Percentiles rank a stretch among this genome's conserved stretches.
Evolutionary conservation across 2,888 invertebrate species (phyloP).

Genomic region (Campoletis raptor): DNA sequence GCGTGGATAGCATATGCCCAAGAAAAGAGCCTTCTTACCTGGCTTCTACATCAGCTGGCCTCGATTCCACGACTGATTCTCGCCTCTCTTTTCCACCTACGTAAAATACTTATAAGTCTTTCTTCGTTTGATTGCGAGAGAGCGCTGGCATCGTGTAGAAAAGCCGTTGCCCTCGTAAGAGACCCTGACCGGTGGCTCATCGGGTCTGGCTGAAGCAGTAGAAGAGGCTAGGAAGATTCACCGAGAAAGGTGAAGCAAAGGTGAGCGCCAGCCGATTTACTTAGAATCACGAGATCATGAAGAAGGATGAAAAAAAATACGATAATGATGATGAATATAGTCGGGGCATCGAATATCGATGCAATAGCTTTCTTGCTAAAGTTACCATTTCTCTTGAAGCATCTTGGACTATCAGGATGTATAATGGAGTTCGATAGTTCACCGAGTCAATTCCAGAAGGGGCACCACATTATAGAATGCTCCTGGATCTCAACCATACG

Average conservation of each 20-base stretch:
- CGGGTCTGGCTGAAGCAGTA: conserved; percentile 50
- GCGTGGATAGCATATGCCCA: conserved; percentile 76
- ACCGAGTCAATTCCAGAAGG: conserved; percentile 19
- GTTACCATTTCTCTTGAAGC: conserved; percentile 45
- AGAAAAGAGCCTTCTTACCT: conserved; percentile 45
- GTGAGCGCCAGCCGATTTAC: conserved; percentile 55
- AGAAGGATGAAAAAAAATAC: conserved; percentile 17
- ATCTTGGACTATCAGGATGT: conserved; percentile 35
- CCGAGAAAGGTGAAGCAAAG: conserved; percentile 62
- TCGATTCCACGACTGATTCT: conserved; percentile 51
- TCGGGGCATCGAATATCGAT: conserved; percentile 25
- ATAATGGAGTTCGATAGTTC: conserved; percentile 60
- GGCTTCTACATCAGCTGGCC: conserved; percentile 66
- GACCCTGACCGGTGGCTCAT: conserved; percentile 58
- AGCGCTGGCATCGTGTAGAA: conserved; percentile 61
- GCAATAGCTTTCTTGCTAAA: conserved; percentile 50
- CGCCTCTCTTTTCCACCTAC: conserved; percentile 52
- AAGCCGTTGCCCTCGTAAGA: conserved; percentile 74
- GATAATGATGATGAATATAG: conserved; percentile 52
- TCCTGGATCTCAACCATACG: conserved; percentile 10
- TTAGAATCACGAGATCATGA: conserved; percentile 53
- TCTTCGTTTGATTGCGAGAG: conserved; percentile 38
- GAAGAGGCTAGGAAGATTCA: conserved; percentile 54
- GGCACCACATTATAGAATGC: conserved; percentile 16
- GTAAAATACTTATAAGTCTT: conserved; percentile 46